Conservation (phyloP, 2,113 vertebrate species). For the Amphilophus citrinellus region DNA sequence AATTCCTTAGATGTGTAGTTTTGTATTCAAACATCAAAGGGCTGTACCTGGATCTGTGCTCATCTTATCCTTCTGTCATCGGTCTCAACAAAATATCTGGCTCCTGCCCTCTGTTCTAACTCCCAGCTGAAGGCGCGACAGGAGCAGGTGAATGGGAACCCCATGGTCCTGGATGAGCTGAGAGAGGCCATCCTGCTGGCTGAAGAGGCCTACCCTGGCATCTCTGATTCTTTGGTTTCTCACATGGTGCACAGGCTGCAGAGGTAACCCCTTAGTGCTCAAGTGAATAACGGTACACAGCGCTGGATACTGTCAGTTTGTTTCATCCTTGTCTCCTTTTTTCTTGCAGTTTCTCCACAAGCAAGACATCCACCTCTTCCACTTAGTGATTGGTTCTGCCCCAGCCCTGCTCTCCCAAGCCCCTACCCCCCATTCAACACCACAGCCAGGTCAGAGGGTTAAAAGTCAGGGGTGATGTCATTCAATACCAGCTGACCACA, state of each 20-base stretch:
- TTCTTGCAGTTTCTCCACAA: slow-evolving; percentile 87
- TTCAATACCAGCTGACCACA: slow-evolving; percentile 64
- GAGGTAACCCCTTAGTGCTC: slow-evolving; percentile 80
- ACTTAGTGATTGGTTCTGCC: slow-evolving; percentile 81
- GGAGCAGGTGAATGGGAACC: slow-evolving; percentile 88
- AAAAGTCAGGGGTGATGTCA: slow-evolving; percentile 53
- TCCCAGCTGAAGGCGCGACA: slow-evolving; percentile 90
- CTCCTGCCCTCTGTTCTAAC: neutral
- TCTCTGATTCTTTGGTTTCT: slow-evolving; percentile 93
- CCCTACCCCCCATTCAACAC: slow-evolving; percentile 44
- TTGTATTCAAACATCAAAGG: neutral
- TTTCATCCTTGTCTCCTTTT: neutral
- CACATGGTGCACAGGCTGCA: slow-evolving; percentile 93
- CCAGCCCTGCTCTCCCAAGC: slow-evolving; percentile 62
- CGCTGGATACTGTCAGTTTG: neutral
- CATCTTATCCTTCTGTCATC: neutral
- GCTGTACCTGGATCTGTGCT: too few species aligned
- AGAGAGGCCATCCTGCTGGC: slow-evolving; percentile 92
- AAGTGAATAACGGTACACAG: neutral
- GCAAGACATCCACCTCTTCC: slow-evolving; percentile 83
- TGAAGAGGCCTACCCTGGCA: slow-evolving; percentile 92
- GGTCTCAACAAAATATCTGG: neutral
- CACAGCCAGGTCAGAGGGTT: slow-evolving; percentile 48
- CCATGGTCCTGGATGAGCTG: slow-evolving; percentile 91
- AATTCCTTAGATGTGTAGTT: neutral